Evolutionary conservation across 1,140 invertebrate genomes (phyloP).

Genomic region (Rhizoglyphus robini): DNA sequence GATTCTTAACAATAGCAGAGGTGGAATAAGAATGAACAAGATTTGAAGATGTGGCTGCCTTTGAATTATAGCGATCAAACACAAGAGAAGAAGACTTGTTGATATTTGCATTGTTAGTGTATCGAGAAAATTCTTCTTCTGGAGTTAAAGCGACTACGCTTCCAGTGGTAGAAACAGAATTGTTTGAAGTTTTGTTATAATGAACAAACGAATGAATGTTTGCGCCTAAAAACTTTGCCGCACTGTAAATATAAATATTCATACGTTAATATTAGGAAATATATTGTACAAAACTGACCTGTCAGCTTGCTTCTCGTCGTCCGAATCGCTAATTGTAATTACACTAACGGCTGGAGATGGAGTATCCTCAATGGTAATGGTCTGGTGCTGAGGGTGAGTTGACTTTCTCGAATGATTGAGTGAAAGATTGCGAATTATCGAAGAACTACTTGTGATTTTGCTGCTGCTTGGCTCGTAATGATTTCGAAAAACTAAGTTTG

Average conservation of each 20-base stretch:
- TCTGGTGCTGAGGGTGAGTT: constrained; percentile 39
- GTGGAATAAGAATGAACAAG: constrained; percentile 30
- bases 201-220: constrained; percentile 16
- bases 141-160: constrained; percentile 35
- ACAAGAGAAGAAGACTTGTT: constrained; percentile 17
- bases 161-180: constrained; percentile 27
- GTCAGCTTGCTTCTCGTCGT: constrained; percentile 52
- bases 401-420: not conserved
- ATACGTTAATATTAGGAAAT: not conserved
- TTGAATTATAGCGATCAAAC: not conserved
- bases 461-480: not conserved
- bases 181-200: not conserved
- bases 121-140: constrained; percentile 25
- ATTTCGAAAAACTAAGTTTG: not conserved
- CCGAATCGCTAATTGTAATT: constrained; percentile 90
- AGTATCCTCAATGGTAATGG: constrained; percentile 77
- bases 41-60: constrained; percentile 20
- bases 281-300: not conserved
- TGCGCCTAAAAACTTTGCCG: constrained; percentile 31
- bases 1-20: constrained; percentile 11
- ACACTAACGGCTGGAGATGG: constrained; percentile 69
- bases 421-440: not conserved
- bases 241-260: not conserved
- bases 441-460: not conserved
- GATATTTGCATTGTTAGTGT: not conserved